A percentile compares a stretch with the other conserved stretches of the same genome.
phyloP scores from a whole-genome alignment of 2,888 invertebrate species.

The Macrophya annulata region DNA sequence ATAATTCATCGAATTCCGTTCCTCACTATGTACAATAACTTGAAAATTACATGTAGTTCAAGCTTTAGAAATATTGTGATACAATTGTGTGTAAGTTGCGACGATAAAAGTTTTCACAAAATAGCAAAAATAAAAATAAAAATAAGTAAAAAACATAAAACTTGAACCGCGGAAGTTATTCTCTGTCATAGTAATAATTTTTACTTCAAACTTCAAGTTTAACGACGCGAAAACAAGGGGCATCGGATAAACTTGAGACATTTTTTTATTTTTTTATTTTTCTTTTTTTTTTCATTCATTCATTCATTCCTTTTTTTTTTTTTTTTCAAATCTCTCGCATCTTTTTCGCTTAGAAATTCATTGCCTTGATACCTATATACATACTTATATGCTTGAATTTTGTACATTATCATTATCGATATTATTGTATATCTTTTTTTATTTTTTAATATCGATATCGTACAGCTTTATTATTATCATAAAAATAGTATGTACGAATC shows the following conservation, averaged over 20 bases:
- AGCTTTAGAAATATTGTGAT: background rate
- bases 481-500: too few species aligned
- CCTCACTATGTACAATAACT: background rate
- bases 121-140: background rate
- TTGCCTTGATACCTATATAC: background rate
- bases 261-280: background rate
- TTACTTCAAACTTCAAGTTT: slow-evolving; percentile 27
- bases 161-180: slow-evolving; percentile 1
- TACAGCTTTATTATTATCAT: too few species aligned
- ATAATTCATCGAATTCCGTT: slow-evolving; percentile 1
- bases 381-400: background rate
- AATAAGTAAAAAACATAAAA: background rate
- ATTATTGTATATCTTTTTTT: background rate
- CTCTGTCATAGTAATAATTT: slow-evolving; percentile 27
- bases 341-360: background rate
- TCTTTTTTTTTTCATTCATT: background rate
- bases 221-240: slow-evolving; percentile 25
- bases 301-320: background rate
- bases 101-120: slow-evolving; percentile 16
- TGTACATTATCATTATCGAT: background rate
- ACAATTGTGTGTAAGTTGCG: background rate
- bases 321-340: background rate
- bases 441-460: background rate
- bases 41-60: background rate
- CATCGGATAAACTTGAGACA: slow-evolving; percentile 5